Evolutionary conservation across 1,140 invertebrate species (phyloP).

Genomic region (Capitella teleta): DNA sequence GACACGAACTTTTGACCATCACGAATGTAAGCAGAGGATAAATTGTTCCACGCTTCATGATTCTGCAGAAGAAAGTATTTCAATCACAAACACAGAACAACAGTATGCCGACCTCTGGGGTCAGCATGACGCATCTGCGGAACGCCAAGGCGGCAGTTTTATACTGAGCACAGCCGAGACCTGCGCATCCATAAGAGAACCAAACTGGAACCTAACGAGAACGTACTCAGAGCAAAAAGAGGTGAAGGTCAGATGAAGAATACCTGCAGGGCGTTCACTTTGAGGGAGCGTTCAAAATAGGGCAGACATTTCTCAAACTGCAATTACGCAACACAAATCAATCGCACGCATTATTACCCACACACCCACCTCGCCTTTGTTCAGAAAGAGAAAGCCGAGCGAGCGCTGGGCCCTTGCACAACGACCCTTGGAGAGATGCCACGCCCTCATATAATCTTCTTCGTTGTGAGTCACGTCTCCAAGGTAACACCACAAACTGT

Average conservation of each 20-base stretch:
- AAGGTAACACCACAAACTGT: slow-evolving; percentile 77
- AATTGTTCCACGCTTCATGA: slow-evolving; percentile 95
- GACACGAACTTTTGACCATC: background rate
- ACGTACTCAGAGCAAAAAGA: too few relatives aligned
- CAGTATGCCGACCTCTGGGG: slow-evolving; percentile 53
- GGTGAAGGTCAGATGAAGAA: background rate
- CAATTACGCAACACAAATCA: slow-evolving; percentile 15
- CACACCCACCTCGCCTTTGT: slow-evolving; percentile 23
- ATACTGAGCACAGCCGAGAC: slow-evolving; percentile 67
- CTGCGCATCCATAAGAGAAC: slow-evolving; percentile 74
- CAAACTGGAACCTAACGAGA: slow-evolving; percentile 52
- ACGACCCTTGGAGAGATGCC: slow-evolving; percentile 64
- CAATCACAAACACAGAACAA: background rate
- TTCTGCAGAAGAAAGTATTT: slow-evolving; percentile 44
- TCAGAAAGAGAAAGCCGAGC: slow-evolving; percentile 29
- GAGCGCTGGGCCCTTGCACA: slow-evolving; percentile 27
- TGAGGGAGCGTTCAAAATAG: slow-evolving; percentile 63
- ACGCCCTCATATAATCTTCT: slow-evolving; percentile 72
- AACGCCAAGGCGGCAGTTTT: slow-evolving; percentile 72
- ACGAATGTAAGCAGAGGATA: slow-evolving; percentile 76
- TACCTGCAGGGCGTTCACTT: slow-evolving; percentile 59
- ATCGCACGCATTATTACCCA: slow-evolving; percentile 6
- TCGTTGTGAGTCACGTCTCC: slow-evolving; percentile 64
- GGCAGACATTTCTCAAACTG: slow-evolving; percentile 32
- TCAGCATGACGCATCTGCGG: slow-evolving; percentile 69